Conservation (phyloP, 2,113 vertebrate species). For the Ictalurus punctatus region DNA sequence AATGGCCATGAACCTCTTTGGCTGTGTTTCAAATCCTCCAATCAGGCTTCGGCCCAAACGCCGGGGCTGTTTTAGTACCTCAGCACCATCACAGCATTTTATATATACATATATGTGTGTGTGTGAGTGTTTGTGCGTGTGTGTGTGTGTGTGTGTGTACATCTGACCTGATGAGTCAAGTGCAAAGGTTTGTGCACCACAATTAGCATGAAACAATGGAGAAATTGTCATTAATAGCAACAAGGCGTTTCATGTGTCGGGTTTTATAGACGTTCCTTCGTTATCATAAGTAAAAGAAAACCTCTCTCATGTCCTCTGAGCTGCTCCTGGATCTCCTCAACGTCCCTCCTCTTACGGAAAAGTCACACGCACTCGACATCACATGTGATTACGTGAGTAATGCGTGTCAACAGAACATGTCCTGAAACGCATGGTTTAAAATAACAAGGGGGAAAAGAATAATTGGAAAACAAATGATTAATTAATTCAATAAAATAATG, state of each 20-base stretch:
- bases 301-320: neutral
- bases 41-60: neutral
- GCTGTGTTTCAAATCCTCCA: conserved; percentile 5
- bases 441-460: neutral
- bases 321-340: neutral
- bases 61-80: neutral
- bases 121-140: no score
- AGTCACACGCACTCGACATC: neutral
- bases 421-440: neutral
- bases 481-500: neutral
- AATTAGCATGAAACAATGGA: neutral
- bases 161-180: neutral
- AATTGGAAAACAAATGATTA: neutral
- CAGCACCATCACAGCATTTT: neutral
- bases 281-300: neutral
- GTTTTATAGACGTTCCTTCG: neutral
- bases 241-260: neutral
- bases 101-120: no score
- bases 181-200: neutral
- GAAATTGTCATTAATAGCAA: neutral
- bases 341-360: neutral
- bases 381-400: neutral
- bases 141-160: no score
- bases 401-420: neutral
- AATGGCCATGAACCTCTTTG: conserved; percentile 25